A percentile compares a stretch with the other conserved stretches of the same genome.
Conservation (phyloP, 2,797 vertebrate genomes). For the Fringilla coelebs region DNA sequence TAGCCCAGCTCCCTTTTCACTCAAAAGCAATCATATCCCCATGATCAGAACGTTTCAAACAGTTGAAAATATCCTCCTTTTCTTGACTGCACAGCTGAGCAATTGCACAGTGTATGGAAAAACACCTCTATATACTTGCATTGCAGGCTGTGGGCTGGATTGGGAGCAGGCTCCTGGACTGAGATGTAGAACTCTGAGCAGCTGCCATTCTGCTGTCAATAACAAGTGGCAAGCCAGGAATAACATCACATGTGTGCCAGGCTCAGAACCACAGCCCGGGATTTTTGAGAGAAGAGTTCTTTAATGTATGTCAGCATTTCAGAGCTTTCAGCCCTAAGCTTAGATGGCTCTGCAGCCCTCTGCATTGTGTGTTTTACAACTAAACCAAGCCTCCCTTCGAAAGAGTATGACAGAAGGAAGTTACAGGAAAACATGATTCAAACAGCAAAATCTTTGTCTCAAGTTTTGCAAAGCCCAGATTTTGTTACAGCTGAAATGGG, state of each 20-base stretch:
- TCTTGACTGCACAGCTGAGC: background rate
- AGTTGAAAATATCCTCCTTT: background rate
- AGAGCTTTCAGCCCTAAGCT: background rate
- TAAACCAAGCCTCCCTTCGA: background rate
- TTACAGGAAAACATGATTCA: background rate
- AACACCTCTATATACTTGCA: background rate
- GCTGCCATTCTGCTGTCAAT: background rate
- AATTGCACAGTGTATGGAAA: background rate
- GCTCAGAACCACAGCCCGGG: slow-evolving; percentile 6
- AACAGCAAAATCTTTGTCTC: background rate
- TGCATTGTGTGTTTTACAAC: background rate
- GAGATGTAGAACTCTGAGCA: background rate
- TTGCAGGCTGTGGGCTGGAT: background rate
- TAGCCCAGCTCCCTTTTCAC: background rate
- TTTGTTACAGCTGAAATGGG: background rate
- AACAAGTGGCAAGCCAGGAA: slow-evolving; percentile 54
- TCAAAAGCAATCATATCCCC: background rate
- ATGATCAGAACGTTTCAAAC: background rate
- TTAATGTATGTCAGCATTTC: background rate
- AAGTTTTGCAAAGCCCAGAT: background rate
- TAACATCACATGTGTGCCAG: slow-evolving; percentile 35
- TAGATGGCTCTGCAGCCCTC: background rate
- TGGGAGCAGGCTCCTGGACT: background rate
- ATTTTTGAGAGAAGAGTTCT: slow-evolving; percentile 21
- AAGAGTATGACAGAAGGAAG: background rate